Percentiles rank a stretch among this genome's conserved stretches.
Evolutionary conservation across 2,113 vertebrate genomes (phyloP).

Genomic region (Ia io): DNA sequence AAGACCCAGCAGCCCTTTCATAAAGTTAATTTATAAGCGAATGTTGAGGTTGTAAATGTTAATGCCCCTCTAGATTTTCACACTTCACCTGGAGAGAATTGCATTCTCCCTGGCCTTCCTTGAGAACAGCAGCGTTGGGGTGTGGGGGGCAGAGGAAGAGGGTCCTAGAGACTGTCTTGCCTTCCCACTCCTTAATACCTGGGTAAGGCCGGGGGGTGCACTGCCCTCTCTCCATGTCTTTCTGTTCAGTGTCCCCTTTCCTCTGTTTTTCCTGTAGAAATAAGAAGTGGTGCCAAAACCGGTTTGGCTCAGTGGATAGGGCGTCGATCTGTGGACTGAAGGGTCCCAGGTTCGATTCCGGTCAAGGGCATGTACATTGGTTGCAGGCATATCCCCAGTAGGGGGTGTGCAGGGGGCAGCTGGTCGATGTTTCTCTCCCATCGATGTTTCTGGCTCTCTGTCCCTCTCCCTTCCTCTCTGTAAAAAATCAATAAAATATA

Average conservation of each 20-base stretch:
- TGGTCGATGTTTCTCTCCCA: too few species aligned
- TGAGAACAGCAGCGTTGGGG: background rate
- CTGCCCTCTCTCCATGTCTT: background rate
- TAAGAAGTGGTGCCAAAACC: too few species aligned
- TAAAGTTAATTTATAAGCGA: slow-evolving; percentile 61
- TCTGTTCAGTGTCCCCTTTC: slow-evolving; percentile 24
- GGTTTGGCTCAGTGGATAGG: too few species aligned
- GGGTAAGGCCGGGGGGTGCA: background rate
- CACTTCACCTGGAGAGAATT: background rate
- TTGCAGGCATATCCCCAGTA: too few species aligned
- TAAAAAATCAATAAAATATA: too few species aligned
- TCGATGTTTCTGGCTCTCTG: too few species aligned
- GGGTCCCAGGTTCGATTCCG: too few species aligned
- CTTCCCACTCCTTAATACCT: background rate
- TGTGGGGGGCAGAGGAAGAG: background rate
- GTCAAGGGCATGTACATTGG: too few species aligned
- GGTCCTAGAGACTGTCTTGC: background rate
- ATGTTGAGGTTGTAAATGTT: slow-evolving; percentile 47
- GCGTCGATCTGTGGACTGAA: too few species aligned
- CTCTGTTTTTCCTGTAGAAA: background rate
- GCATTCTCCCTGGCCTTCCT: background rate
- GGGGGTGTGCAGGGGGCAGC: too few species aligned
- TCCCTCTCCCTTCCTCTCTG: too few species aligned
- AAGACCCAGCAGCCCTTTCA: slow-evolving; percentile 47
- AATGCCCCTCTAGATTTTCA: slow-evolving; percentile 17